Base-by-base conservation (phyloP, 2,113 vertebrate species). In the Perca fluviatilis region DNA sequence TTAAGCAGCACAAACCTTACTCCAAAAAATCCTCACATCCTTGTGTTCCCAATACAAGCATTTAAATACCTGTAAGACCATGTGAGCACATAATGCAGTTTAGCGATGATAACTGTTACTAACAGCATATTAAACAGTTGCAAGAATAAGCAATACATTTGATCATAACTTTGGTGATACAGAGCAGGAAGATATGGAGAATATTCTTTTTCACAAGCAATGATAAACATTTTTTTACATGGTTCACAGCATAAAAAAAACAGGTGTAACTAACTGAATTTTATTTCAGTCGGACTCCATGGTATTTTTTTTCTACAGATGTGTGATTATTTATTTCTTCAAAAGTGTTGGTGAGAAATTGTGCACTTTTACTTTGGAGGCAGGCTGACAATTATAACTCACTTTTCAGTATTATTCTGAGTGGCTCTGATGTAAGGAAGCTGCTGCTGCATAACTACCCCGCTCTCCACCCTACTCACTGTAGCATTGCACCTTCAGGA, bases 371-470 rank as follows among this genome's bases (percentile, higher is more conserved):
- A 43, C 50, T 72, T 40, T 61, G 62, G 63, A 63, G 82, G 63
- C 60, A 46, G 36, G 3, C 75, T 85, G 82, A 25, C 70, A 66
- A 74, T 84, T 65, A 68, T 74, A 76, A 82, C 60, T 70, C 4
- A 33, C 54, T 4, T 71, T 53, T 74, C 49, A 78, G 61, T 72
- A 25, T 72, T 67, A 58, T 64, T 72, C 61, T 72, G 58, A 82
- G 63, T 66, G 67, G 36, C 53, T 67, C 8, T 57, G 67, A 16
- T 64, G 30, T 50, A 33, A 33, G 19, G 23, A 14, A 64, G 65
- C 25, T 69, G 77, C 27, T 60, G 25, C 77, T 77, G 73, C 72
- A 60, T 49, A 60, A 33, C 63, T 69, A 67, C 11, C 16, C 40
- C 2, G 2, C 65, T 70, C 21, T 69, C 25, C 69, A 43, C 62